A percentile compares a stretch with the other conserved stretches of the same genome.
Conservation (phyloP, 2,888 invertebrate species). For the Macrophya alboannulata region DNA sequence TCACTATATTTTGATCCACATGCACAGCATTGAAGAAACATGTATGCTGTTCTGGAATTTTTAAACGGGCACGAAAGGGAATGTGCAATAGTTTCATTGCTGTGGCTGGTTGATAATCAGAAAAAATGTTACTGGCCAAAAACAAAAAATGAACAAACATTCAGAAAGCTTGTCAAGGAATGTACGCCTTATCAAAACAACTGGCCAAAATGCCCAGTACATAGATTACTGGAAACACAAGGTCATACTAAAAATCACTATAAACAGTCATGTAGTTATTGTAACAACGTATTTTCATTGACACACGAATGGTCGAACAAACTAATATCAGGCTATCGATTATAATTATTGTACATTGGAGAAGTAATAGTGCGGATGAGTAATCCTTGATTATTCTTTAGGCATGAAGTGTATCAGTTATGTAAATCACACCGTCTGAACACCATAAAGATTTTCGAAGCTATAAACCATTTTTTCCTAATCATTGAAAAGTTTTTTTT, state of each 20-base stretch:
- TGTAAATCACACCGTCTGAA: too few relatives aligned
- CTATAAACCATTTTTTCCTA: too few relatives aligned
- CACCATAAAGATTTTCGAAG: too few relatives aligned
- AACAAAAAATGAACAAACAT: not conserved
- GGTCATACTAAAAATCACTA: not conserved
- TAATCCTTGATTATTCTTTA: too few relatives aligned
- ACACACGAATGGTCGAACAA: not conserved
- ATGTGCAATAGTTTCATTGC: not conserved
- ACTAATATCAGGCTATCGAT: too few relatives aligned
- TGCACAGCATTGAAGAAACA: not conserved
- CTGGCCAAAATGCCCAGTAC: not conserved
- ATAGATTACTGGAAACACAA: not conserved
- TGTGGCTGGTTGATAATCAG: slow-evolving; percentile 14
- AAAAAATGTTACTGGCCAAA: slow-evolving; percentile 17
- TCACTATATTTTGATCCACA: not conserved
- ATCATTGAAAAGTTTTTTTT: too few relatives aligned
- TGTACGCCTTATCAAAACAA: not conserved
- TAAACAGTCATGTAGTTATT: not conserved
- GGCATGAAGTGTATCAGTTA: too few relatives aligned
- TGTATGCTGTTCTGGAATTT: slow-evolving; percentile 22
- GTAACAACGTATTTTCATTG: not conserved
- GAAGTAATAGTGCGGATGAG: too few relatives aligned
- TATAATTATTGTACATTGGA: too few relatives aligned
- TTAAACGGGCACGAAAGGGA: not conserved
- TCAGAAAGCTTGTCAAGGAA: not conserved